Evolutionary conservation across 2,888 invertebrate species (phyloP), one percentile per base, ranked within the genome.

Genomic region (Xestia ashworthii): DNA sequence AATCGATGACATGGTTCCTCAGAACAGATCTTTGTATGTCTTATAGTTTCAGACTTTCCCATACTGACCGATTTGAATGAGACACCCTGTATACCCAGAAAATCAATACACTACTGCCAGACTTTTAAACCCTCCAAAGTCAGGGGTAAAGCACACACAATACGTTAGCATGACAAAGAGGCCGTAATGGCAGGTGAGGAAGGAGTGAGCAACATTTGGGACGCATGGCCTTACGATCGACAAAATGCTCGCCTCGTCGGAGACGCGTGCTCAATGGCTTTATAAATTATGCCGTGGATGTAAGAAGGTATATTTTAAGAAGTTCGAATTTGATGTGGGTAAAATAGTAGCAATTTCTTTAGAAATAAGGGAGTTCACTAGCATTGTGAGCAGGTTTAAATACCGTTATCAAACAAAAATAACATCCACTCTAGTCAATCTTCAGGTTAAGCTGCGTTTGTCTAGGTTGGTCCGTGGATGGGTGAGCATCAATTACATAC

Each of bases 181-280:
- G 5, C 38, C 4, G 32, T 80, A 70, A 84, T 70, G 71, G 60
- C 50, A 72, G 82, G 72, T 65, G 46, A 64, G 64, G 62, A 22
- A 74, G 67, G 75, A 67, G 70, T 75, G 60, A 58, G 58, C 58
- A 85, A 81, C 71, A 71, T 83, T 78, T 55, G 74, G 38, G 70
- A 72, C 74, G 64, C 74, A 71, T 69, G 69, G 58, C 60, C 69
- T 81, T 75, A 81, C 81, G 78, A 77, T 83, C 78, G 67, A 76
- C 74, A 68, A 65, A 78, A 84, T 60, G 79, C 67, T 72, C 85
- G 76, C 70, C 44, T 76, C 76, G 60, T 12, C 73, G 76, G 71
- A 74, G 62, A 66, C 69, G 73, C 58, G 74, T 11, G 81, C 80
- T 82, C 84, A 87, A 89, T 88, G 89, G 83, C 66, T 80, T 80